Evolutionary conservation across 2,888 invertebrate genomes (phyloP).

Genomic region (Epinotia nisella): DNA sequence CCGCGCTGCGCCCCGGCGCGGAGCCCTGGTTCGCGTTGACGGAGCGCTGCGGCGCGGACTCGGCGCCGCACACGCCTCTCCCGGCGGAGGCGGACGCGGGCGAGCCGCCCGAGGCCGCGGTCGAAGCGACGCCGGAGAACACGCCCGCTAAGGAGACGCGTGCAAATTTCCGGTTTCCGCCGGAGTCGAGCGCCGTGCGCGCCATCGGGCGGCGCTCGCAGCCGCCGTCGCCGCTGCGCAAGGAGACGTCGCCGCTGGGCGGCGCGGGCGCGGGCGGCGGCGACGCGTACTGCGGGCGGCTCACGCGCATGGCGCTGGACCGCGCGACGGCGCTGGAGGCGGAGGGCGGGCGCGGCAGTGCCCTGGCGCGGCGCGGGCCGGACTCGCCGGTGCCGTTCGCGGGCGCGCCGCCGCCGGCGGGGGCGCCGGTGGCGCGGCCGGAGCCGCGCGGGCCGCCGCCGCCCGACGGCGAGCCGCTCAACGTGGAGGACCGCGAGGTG

Average conservation of each 20-base stretch:
- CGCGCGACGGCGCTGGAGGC: conserved; percentile 63
- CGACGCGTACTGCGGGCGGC: conserved; percentile 63
- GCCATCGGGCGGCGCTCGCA: conserved; percentile 86
- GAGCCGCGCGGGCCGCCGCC: conserved; percentile 52
- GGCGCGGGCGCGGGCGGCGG: conserved; percentile 64
- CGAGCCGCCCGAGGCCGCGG: conserved; percentile 92
- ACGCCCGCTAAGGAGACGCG: conserved; percentile 90
- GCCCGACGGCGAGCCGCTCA: conserved; percentile 54
- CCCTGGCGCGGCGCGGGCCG: conserved; percentile 49
- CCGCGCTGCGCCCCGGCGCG: conserved; percentile 80
- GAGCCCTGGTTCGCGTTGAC: conserved; percentile 77
- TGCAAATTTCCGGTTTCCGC: conserved; percentile 78
- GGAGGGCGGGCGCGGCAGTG: conserved; percentile 54
- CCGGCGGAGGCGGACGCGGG: conserved; percentile 72
- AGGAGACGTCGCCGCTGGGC: conserved; percentile 83
- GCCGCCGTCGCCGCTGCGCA: conserved; percentile 89
- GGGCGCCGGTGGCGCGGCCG: conserved; percentile 62
- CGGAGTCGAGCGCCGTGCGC: conserved; percentile 87
- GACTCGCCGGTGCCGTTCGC: conserved; percentile 79
- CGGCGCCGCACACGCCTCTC: conserved; percentile 80
- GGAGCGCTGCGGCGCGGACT: conserved; percentile 76
- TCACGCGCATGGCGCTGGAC: conserved; percentile 81
- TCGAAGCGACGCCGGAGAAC: conserved; percentile 95
- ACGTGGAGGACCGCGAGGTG: conserved; percentile 78
- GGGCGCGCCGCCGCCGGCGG: conserved; percentile 67